Percentiles rank a stretch among this genome's conserved stretches.
phyloP scores from a whole-genome alignment of 1,140 invertebrate genomes.

The Drosophila sp. region DNA sequence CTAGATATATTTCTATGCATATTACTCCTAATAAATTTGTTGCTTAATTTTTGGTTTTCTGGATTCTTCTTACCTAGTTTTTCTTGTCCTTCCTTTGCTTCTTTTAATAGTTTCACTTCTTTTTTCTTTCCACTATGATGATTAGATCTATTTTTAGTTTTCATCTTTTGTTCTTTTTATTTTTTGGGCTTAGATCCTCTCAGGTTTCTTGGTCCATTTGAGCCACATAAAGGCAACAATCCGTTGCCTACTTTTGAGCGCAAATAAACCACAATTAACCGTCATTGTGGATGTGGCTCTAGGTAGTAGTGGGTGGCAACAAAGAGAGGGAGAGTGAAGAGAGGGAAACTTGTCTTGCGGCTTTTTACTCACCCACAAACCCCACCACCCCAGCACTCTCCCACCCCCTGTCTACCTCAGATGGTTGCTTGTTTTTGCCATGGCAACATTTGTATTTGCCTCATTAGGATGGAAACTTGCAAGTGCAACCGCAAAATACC shows the following conservation, averaged over 20 bases:
- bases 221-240: background rate
- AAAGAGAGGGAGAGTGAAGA: background rate
- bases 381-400: background rate
- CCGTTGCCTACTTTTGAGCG: slow-evolving; percentile 12
- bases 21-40: background rate
- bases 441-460: slow-evolving; percentile 7
- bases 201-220: background rate
- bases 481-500: slow-evolving; percentile 42
- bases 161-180: too few species aligned
- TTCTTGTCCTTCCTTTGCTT: background rate
- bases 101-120: background rate
- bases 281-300: slow-evolving; percentile 3
- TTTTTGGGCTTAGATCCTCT: too few species aligned
- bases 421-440: background rate
- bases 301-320: background rate
- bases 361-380: background rate
- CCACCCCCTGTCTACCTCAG: too few species aligned
- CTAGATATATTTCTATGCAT: background rate
- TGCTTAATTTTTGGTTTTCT: background rate
- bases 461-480: slow-evolving; percentile 2
- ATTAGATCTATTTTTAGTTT: too few species aligned
- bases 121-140: too few species aligned
- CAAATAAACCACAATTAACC: slow-evolving; percentile 43
- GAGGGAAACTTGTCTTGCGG: background rate
- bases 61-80: too few species aligned